Evolutionary conservation across 2,797 vertebrate species (phyloP), one percentile per base, ranked within the genome.

Genomic region (Rhinophrynus dorsalis): DNA sequence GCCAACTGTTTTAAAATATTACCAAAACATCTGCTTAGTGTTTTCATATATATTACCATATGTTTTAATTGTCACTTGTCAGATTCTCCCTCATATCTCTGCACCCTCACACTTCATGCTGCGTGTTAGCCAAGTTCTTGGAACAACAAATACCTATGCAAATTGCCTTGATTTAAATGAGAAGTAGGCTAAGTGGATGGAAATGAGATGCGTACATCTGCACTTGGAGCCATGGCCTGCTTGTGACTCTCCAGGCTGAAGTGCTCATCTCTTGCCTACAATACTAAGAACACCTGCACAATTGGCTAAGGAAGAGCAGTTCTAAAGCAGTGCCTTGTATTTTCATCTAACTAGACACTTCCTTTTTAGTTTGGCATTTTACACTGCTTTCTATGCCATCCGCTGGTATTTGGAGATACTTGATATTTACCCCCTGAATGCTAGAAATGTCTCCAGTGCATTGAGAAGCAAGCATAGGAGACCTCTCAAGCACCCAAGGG

Each of bases 151-250:
- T 61, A 63, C 68, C 68, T 56, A 71, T 71, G 68, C 68, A 63
- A 63, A 63, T 71, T 48, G 15, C 4, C 40, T 59, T 59, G 24
- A 73, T 73, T 73, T 66, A 62, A 66, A 73, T 73, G 30, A 59
- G 59, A 66, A 73, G 61, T 66, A 73, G 69, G 69, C 69, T 65
- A 73, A 73, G 45, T 66, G 52, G 35, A 73, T 73, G 69, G 33
- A 66, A 73, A 73, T 73, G 45, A 66, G 59, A 73, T 73, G 61
- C 69, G 37, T 30, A 26, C 61, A 73, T 73, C 61, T 73, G 69
- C 62, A 60, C 52, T 42, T 6, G 7, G 61, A 63, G 60, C 21
- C 18, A 12, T 59, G 69, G 45, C 69, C 69, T 48, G 44, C 54
- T 65, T 66, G 61, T 44, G 62, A 54, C 69, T 73, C 69, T 73